phyloP scores from a whole-genome alignment of 1,140 invertebrate genomes.

The Ruditapes philippinarum region DNA sequence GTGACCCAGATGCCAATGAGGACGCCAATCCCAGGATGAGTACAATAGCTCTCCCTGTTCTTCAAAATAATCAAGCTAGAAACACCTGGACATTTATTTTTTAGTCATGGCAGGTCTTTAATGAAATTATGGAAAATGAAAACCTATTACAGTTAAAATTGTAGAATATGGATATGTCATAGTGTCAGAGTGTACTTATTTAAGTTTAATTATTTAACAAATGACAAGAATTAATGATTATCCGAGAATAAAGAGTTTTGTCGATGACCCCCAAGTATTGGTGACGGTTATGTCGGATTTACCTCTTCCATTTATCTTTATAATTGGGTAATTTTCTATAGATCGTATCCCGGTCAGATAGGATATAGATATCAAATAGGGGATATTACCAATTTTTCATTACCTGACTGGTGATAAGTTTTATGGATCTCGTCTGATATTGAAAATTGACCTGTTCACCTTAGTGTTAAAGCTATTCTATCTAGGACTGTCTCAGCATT shows the following conservation, averaged over 20 bases:
- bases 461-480: neutral
- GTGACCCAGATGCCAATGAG: too few species aligned
- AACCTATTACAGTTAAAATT: too few species aligned
- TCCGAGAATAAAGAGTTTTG: neutral
- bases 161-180: too few species aligned
- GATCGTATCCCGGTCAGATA: slow-evolving; percentile 20
- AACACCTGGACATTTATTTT: too few species aligned
- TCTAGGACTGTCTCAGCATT: neutral
- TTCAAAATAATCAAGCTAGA: too few species aligned
- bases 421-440: neutral
- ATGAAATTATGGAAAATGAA: too few species aligned
- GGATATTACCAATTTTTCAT: slow-evolving; percentile 18
- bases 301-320: slow-evolving; percentile 21
- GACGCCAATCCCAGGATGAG: too few species aligned
- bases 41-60: too few species aligned
- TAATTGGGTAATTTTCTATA: slow-evolving; percentile 42
- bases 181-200: neutral
- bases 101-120: too few species aligned
- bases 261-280: neutral
- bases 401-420: slow-evolving; percentile 4
- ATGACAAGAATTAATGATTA: slow-evolving; percentile 10
- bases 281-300: neutral
- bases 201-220: neutral
- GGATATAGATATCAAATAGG: slow-evolving; percentile 9
- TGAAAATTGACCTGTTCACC: neutral